Evolutionary conservation across 2,888 invertebrate species (phyloP).

Genomic region (Callyntrura sp.): DNA sequence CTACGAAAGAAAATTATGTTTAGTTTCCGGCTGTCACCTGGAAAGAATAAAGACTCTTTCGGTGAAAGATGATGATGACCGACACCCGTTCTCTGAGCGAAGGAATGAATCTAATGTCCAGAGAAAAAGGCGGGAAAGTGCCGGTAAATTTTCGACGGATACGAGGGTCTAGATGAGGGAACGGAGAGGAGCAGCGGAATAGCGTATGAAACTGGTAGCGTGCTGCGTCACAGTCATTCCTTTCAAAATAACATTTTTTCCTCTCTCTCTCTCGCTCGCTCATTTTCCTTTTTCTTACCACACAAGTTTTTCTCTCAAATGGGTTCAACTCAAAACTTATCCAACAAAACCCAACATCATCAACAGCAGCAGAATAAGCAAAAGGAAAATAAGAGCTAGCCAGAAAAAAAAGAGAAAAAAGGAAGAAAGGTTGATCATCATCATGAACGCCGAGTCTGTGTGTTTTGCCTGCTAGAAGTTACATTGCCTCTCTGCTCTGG

Average conservation of each 20-base stretch:
- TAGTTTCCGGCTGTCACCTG: constrained; percentile 58
- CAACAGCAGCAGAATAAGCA: constrained; percentile 9
- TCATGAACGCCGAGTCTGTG: neutral
- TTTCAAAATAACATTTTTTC: constrained; percentile 57
- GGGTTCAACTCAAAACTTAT: constrained; percentile 45
- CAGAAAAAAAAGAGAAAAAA: constrained; percentile 42
- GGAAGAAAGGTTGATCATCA: constrained; percentile 34
- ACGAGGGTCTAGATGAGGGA: constrained; percentile 51
- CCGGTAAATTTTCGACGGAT: constrained; percentile 75
- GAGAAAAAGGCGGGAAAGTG: constrained; percentile 75
- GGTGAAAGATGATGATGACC: constrained; percentile 55
- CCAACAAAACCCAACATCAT: constrained; percentile 51
- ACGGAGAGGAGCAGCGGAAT: constrained; percentile 53
- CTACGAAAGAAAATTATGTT: neutral
- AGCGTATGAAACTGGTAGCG: constrained; percentile 3
- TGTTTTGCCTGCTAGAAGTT: constrained; percentile 42
- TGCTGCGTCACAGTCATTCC: constrained; percentile 66
- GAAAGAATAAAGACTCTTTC: no score
- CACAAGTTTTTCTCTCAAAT: constrained; percentile 48
- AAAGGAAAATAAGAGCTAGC: neutral
- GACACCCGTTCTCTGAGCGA: constrained; percentile 50
- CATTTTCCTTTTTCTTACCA: constrained; percentile 11
- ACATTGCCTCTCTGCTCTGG: no score
- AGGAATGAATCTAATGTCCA: constrained; percentile 61
- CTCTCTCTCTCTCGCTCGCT: neutral